A percentile compares a stretch with the other conserved stretches of the same genome.
These are phyloP conservation scores for Balaenoptera acutorostrata DNA, from an alignment of 2,113 vertebrate genomes.

Conservation along the genomic window DNA sequence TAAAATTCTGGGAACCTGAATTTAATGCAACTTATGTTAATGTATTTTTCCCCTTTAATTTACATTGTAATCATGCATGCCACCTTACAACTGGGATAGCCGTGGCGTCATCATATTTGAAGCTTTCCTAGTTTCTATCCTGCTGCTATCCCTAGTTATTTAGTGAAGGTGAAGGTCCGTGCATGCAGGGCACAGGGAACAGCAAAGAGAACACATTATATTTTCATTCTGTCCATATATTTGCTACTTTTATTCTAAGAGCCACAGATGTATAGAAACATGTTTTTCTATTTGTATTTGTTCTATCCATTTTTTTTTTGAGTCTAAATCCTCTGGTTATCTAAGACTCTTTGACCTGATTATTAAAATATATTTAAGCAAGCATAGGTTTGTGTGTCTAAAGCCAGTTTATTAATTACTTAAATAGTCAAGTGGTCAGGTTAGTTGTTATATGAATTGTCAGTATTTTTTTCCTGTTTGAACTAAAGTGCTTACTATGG, in stretches of 20 bases:
- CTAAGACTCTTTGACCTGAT: neutral
- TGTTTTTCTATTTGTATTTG: neutral
- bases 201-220: neutral
- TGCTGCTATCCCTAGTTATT: neutral
- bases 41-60: neutral
- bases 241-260: neutral
- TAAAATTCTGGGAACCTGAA: neutral
- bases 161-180: neutral
- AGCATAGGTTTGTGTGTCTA: neutral
- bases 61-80: neutral
- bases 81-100: neutral
- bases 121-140: neutral
- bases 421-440: neutral
- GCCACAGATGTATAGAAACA: neutral
- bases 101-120: neutral
- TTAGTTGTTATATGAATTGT: neutral
- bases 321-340: neutral
- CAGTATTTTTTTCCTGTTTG: neutral
- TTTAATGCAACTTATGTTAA: neutral
- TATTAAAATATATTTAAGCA: neutral
- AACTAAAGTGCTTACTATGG: neutral
- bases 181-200: neutral
- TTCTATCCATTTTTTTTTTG: neutral
- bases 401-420: neutral
- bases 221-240: neutral